Base-by-base conservation (phyloP, 2,888 invertebrate species). In the Aphidoletes aphidimyza region DNA sequence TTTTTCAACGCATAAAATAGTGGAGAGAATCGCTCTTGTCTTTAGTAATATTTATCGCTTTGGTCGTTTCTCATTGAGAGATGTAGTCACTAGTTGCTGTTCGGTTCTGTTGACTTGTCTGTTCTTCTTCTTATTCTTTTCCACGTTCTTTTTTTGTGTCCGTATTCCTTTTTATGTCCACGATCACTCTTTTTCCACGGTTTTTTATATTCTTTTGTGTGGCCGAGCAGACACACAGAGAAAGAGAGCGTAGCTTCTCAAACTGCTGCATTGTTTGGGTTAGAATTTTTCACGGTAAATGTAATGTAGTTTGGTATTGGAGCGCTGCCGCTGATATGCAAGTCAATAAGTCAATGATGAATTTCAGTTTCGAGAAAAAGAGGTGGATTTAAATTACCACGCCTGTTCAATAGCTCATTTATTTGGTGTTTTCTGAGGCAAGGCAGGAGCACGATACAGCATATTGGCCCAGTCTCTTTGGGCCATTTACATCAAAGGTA, bases 1-100 rank as follows among this genome's bases (percentile, higher is more conserved):
- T 81, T 81, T 81, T 81, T 81, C 69, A 69, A 69, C 69, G 69
- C 69, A 69, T 69, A 69, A 69, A 69, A 69, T 69, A 69, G 69
- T 69, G 30, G 69, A 69, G 69, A 69, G 69, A 69, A 69, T 69
- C 69, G 69, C n/a, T 69, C 69, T 69, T 69, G 69, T 69, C 69
- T 69, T 69, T 69, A 69, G 69, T 69, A 69, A 69, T 69, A 69
- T 69, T 69, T 69, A 69, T 69, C 69, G 69, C 34, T 69, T 69
- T 14, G 69, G 14, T n/a, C n/a, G 69, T 69, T 69, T 69, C 69
- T 69, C 34, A 30, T 69, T 69, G 69, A 69, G 69, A 54, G n/a
- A 22, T 54, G 22, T n/a, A 69, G 26, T 69, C 47, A 17, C 2
- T 6, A 19, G 47, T 47, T 47, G 6, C 11, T 39, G 2, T 11